Percentiles rank a stretch among this genome's conserved stretches.
These are phyloP conservation scores for Catostylus mosaicus DNA, from an alignment of 30 jellyfish, hydroid and myxozoan genomes.

Conservation along the genomic window DNA sequence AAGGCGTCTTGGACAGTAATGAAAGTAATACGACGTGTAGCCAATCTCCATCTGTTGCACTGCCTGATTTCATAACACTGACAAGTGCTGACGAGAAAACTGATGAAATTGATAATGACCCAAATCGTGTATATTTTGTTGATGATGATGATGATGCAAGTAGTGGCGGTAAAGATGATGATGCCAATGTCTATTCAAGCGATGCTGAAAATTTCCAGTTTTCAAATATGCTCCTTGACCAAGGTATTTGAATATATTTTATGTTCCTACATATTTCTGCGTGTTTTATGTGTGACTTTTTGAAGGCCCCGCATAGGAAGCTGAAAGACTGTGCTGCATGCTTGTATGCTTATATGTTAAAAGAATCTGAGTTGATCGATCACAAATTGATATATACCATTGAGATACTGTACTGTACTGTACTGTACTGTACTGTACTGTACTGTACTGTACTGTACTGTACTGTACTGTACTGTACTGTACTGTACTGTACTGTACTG, in stretches of 20 bases:
- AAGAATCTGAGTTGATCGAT: too few relatives aligned
- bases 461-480: slow-evolving; percentile 6
- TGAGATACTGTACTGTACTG: slow-evolving; percentile 7
- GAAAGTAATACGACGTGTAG: neutral
- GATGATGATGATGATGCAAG: slow-evolving; percentile 2
- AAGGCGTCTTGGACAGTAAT: neutral
- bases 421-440: slow-evolving; percentile 9
- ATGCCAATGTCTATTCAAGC: slow-evolving; percentile 6
- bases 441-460: slow-evolving; percentile 14
- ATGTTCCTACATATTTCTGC: too few relatives aligned
- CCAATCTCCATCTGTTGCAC: neutral
- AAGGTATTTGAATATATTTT: slow-evolving; percentile 4
- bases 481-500: neutral
- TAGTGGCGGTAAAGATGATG: neutral
- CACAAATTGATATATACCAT: neutral
- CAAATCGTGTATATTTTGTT: too few relatives aligned
- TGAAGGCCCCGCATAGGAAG: too few relatives aligned
- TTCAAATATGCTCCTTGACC: slow-evolving; percentile 28
- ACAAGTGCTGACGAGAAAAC: neutral
- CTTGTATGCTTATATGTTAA: too few relatives aligned
- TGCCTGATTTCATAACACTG: neutral
- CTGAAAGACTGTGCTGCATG: too few relatives aligned
- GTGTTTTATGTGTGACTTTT: too few relatives aligned
- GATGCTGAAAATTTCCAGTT: slow-evolving; percentile 42
- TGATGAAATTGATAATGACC: too few relatives aligned